phyloP scores from a whole-genome alignment of 2,888 invertebrate genomes.

The Coecobrya sp. region DNA sequence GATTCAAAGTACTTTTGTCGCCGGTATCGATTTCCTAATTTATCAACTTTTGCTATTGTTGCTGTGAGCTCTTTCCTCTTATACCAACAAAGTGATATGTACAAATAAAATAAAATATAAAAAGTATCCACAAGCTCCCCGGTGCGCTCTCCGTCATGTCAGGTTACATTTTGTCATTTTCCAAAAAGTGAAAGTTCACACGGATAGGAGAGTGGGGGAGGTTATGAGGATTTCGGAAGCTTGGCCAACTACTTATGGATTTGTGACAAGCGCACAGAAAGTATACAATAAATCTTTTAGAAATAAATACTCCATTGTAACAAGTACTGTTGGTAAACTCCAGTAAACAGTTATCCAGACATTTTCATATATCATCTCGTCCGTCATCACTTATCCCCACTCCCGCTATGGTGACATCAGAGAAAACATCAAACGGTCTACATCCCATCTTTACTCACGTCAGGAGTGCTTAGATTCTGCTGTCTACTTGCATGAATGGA shows the following conservation, averaged over 20 bases:
- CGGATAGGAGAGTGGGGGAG: background rate
- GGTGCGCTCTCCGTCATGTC: conserved; percentile 42
- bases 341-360: background rate
- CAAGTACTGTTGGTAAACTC: conserved; percentile 9
- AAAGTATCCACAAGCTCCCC: conserved; percentile 49
- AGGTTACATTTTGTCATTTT: conserved; percentile 70
- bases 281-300: conserved; percentile 70
- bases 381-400: background rate
- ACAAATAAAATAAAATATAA: conserved; percentile 43
- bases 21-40: conserved; percentile 78
- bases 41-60: conserved; percentile 56
- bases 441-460: background rate
- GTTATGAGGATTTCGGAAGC: background rate
- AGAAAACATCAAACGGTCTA: background rate
- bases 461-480: background rate
- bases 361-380: background rate
- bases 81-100: conserved; percentile 25
- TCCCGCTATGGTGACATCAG: background rate
- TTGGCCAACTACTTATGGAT: conserved; percentile 52
- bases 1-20: conserved; percentile 59
- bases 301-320: conserved; percentile 9
- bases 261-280: conserved; percentile 70
- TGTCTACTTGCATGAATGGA: background rate
- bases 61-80: background rate
- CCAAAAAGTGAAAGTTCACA: conserved; percentile 68